Percentiles rank a stretch among this genome's conserved stretches.
Evolutionary conservation across 2,888 invertebrate species (phyloP).

Genomic region (Encarsia formosa): DNA sequence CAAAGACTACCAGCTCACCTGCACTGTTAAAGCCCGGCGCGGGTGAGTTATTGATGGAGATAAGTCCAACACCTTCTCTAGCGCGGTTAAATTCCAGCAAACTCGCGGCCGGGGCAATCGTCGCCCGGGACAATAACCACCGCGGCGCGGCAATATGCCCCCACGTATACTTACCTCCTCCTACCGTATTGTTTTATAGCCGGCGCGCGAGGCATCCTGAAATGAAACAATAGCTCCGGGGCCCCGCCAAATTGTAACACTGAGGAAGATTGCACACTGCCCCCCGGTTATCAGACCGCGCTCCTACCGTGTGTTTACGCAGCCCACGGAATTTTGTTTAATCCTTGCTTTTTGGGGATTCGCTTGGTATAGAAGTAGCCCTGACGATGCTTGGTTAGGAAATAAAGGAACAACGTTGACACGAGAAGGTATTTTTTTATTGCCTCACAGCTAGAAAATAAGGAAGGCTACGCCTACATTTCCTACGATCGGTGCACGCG

Average conservation of each 20-base stretch:
- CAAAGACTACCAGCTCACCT: conserved; percentile 7
- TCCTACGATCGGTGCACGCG: conserved; percentile 4
- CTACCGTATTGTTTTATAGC: conserved; percentile 48
- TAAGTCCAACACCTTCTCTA: conserved; percentile 11
- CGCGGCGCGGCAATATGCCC: conserved; percentile 40
- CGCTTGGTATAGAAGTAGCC: too few relatives aligned
- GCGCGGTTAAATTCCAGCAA: too few relatives aligned
- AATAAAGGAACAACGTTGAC: too few relatives aligned
- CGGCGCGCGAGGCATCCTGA: conserved; percentile 30
- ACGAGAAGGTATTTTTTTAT: conserved; percentile 9
- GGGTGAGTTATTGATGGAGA: conserved; percentile 21
- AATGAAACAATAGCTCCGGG: conserved; percentile 45
- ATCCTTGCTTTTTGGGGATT: too few relatives aligned
- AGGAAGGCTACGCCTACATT: conserved; percentile 15
- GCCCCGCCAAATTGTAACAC: conserved; percentile 29
- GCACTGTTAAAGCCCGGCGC: conserved; percentile 5
- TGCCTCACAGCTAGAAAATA: conserved; percentile 6
- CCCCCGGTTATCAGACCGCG: too few relatives aligned
- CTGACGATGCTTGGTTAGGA: too few relatives aligned
- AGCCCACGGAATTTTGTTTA: too few relatives aligned
- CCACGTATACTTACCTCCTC: too few relatives aligned
- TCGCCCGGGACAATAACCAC: conserved; percentile 22
- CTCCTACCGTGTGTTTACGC: too few relatives aligned
- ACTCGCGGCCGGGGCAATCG: conserved; percentile 9
- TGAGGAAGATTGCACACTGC: conserved; percentile 30